These are phyloP conservation scores for Gortyna flavago DNA, from an alignment of 2,888 invertebrate genomes.

Conservation along the genomic window DNA sequence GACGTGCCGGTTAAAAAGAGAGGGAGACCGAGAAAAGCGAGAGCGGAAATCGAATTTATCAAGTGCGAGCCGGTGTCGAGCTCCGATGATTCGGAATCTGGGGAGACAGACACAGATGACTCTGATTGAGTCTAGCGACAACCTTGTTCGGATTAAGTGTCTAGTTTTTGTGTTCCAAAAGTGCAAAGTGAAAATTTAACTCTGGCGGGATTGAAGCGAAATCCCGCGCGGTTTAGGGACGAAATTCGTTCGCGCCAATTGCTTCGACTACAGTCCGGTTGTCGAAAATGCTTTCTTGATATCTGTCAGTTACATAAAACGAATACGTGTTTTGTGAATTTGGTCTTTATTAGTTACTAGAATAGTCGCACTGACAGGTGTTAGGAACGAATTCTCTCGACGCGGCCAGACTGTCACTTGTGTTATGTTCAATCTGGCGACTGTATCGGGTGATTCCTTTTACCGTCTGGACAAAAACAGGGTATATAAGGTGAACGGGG, in stretches of 20 bases:
- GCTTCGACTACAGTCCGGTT: not conserved
- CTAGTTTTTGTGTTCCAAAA: slow-evolving; percentile 20
- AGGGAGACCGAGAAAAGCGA: slow-evolving; percentile 72
- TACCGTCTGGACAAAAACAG: too few relatives aligned
- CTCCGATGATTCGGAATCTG: slow-evolving; percentile 78
- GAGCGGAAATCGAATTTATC: slow-evolving; percentile 85
- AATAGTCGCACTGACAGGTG: not conserved
- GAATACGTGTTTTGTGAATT: not conserved
- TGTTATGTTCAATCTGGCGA: not conserved
- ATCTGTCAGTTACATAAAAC: not conserved
- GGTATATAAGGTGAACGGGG: too few relatives aligned
- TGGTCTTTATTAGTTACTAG: not conserved
- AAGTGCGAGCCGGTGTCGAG: slow-evolving; percentile 86
- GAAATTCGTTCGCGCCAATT: not conserved
- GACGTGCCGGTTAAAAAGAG: slow-evolving; percentile 69
- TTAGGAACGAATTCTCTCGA: not conserved
- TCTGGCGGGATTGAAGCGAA: slow-evolving; percentile 2
- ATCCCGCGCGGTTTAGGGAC: not conserved
- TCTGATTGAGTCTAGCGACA: slow-evolving; percentile 57
- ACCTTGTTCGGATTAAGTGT: slow-evolving; percentile 2
- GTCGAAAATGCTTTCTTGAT: not conserved
- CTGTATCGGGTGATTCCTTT: too few relatives aligned
- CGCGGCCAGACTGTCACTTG: not conserved
- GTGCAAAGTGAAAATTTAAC: slow-evolving; percentile 20
- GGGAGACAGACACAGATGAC: slow-evolving; percentile 69